Percentiles rank a stretch among this genome's conserved stretches.
Conservation (phyloP, 2,888 invertebrate species). For the Drosophila cognata region DNA sequence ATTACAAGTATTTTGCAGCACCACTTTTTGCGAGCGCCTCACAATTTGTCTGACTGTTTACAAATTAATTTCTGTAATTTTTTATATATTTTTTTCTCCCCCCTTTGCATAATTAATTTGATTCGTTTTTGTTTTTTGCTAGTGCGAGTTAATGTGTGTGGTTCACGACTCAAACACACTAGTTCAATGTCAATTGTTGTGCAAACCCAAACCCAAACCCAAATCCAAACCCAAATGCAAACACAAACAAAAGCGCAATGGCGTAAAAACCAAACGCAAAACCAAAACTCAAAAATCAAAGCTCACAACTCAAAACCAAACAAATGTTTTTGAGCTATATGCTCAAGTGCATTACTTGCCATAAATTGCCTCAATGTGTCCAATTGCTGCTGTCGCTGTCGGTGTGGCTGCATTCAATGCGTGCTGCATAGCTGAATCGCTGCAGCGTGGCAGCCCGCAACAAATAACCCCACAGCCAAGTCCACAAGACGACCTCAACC, state of each 20-base stretch:
- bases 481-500: constrained; percentile 52
- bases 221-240: constrained; percentile 8
- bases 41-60: constrained; percentile 58
- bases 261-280: constrained; percentile 7
- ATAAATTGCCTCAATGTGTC: constrained; percentile 47
- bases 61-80: constrained; percentile 48
- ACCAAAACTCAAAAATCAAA: constrained; percentile 9
- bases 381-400: constrained; percentile 8
- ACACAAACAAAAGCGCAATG: constrained; percentile 19
- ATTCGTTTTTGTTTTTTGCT: constrained; percentile 13
- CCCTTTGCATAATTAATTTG: constrained; percentile 43
- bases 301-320: constrained; percentile 11
- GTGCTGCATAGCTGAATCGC: constrained; percentile 19
- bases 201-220: constrained; percentile 35
- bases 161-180: constrained; percentile 44
- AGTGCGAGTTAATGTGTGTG: constrained; percentile 33
- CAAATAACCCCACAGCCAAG: constrained; percentile 37
- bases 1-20: constrained; percentile 56
- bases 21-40: constrained; percentile 21
- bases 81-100: constrained; percentile 21
- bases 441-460: constrained; percentile 7
- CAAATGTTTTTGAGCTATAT: constrained; percentile 19
- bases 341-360: constrained; percentile 62
- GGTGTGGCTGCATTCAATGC: constrained; percentile 25
- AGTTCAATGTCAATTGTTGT: constrained; percentile 71